Base-by-base conservation (phyloP, 2,113 vertebrate species). In the Furnarius figulus region DNA sequence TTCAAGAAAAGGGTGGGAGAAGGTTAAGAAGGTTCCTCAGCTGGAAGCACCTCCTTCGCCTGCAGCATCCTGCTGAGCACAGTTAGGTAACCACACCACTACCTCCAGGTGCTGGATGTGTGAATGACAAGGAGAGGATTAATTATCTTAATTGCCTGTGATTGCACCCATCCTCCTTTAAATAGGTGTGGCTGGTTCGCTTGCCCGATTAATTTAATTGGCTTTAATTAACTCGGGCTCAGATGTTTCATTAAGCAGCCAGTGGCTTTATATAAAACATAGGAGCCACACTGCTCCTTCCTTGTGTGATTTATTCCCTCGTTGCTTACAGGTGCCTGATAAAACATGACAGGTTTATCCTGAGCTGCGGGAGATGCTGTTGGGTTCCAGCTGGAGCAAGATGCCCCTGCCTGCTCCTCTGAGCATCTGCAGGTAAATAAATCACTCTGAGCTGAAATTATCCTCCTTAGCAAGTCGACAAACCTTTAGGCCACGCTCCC, bases 211-310 rank as follows among this genome's bases (percentile, higher is more conserved):
- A 10, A 17, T 46, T 93, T 68, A 39, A 82, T 63, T 70, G 4
- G 16, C 40, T 39, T 62, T 8, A 16, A 33, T 65, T 61, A n/a
- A 3, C 89, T 72, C 24, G 15, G 12, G 2, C 59, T 65, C 84
- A 50, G 42, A 63, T 19, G 2, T 14, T 23, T 47, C 35, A 19
- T 37, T 53, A 53, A 67, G 75, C 75, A 71, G 59, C 1, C 2
- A 50, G 8, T 33, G 3, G 0, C 6, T 55, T 82, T 61, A 21
- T 8, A 23, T 12, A 40, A 71, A 53, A 44, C 28, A 7, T 0
- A 30, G n/a, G 6, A 84, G 33, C 18, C 23, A 6, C 1, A 3
- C 8, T 20, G 37, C 7, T 12, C 44, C 28, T 80, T 25, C 42
- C 78, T 47, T 20, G 10, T 18, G 16, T 31, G 67, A 55, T 77